A percentile compares a stretch with the other conserved stretches of the same genome.
Evolutionary conservation across 2,797 vertebrate species (phyloP).

Genomic region (Nothura maculosa): DNA sequence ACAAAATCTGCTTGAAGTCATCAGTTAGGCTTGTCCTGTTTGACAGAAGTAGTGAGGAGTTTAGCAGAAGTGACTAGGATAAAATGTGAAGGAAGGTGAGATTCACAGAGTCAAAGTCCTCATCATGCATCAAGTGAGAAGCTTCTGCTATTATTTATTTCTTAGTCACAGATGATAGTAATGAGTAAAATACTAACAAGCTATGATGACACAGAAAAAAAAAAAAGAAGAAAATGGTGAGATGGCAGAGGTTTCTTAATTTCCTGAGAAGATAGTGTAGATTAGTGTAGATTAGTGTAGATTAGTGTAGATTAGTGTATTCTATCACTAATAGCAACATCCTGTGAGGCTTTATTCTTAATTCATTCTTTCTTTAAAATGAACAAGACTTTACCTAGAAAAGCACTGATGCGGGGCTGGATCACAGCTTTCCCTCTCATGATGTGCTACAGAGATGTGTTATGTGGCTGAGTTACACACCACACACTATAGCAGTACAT

Average conservation of each 20-base stretch:
- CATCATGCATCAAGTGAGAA: neutral
- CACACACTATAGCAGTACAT: neutral
- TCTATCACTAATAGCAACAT: no score
- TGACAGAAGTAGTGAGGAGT: neutral
- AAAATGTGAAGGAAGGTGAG: neutral
- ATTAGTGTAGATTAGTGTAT: no score
- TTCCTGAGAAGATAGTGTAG: neutral
- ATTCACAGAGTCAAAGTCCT: neutral
- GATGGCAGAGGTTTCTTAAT: neutral
- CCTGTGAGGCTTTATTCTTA: neutral
- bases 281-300: no score
- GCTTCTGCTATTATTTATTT: neutral
- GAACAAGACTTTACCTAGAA: neutral
- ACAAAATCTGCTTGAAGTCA: neutral
- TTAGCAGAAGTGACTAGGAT: neutral
- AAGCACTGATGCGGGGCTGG: neutral
- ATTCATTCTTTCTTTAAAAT: neutral
- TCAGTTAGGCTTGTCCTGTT: neutral
- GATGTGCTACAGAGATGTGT: neutral
- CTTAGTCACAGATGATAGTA: neutral
- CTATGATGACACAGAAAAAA: neutral
- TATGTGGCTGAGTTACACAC: neutral
- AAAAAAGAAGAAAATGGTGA: neutral
- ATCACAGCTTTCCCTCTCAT: neutral
- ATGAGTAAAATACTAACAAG: neutral